Percentiles rank a stretch among this genome's conserved stretches.
These are phyloP conservation scores for Pseudorasbora parva DNA, from an alignment of 2,113 vertebrate species.

Conservation along the genomic window DNA sequence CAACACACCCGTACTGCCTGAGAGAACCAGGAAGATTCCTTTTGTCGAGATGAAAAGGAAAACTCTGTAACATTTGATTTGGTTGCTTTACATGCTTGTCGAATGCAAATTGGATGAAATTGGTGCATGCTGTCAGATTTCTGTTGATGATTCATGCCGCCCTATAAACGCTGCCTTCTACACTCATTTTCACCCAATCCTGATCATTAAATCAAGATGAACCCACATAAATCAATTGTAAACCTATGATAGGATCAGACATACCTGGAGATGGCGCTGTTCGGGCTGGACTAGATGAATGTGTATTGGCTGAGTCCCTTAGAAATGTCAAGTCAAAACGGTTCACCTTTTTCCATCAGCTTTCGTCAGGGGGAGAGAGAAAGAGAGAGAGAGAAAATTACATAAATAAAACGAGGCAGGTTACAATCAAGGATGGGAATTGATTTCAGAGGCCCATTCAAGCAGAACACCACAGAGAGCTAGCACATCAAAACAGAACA, in stretches of 20 bases:
- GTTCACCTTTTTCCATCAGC: constrained; percentile 5
- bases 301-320: neutral
- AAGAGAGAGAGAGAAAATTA: constrained; percentile 30
- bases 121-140: constrained; percentile 28
- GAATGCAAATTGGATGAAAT: constrained; percentile 37
- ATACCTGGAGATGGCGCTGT: neutral
- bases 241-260: neutral
- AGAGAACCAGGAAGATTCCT: neutral
- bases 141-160: constrained; percentile 26
- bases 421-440: constrained; percentile 42
- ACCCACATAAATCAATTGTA: neutral
- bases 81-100: constrained; percentile 32
- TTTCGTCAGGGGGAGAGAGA: constrained; percentile 1
- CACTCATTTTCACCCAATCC: constrained; percentile 10
- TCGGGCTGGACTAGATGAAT: neutral
- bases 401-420: constrained; percentile 48
- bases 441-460: constrained; percentile 42
- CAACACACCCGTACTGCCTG: neutral
- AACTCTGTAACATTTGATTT: constrained; percentile 38
- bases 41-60: constrained; percentile 29
- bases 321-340: constrained; percentile 10
- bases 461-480: constrained; percentile 34
- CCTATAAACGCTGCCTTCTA: neutral
- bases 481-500: constrained; percentile 36
- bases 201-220: constrained; percentile 3